These are phyloP conservation scores for Gambusia affinis DNA, from an alignment of 2,113 vertebrate species.

Conservation along the genomic window DNA sequence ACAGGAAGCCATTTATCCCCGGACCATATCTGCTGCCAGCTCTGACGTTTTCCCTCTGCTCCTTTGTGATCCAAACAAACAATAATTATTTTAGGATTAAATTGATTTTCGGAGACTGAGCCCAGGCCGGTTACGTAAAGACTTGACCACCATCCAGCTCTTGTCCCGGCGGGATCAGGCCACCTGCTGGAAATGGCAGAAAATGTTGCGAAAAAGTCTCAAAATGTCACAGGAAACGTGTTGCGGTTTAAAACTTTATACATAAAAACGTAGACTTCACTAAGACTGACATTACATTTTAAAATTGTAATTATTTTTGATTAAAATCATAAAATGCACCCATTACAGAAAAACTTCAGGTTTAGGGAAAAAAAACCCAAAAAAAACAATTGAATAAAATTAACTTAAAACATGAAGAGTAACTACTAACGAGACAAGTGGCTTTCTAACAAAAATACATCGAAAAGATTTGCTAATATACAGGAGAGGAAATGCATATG, in stretches of 20 bases:
- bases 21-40: slow-evolving; percentile 57
- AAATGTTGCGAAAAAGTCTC: not conserved
- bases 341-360: not conserved
- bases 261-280: not conserved
- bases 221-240: too few species aligned
- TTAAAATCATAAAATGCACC: not conserved
- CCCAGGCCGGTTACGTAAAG: slow-evolving; percentile 39
- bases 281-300: not conserved
- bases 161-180: slow-evolving; percentile 16
- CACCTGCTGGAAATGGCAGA: not conserved
- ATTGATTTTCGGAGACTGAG: slow-evolving; percentile 49
- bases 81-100: slow-evolving; percentile 57
- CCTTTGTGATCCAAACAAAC: slow-evolving; percentile 41
- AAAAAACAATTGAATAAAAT: not conserved
- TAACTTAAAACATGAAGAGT: not conserved
- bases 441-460: not conserved
- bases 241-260: not conserved
- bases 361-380: not conserved
- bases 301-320: not conserved
- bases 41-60: slow-evolving; percentile 56
- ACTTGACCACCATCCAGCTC: slow-evolving; percentile 12
- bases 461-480: not conserved
- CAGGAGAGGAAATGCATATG: not conserved
- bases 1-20: slow-evolving; percentile 70
- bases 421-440: not conserved